These are phyloP conservation scores for Dufourea novaeangliae DNA, from an alignment of 1,140 invertebrate genomes.

Conservation along the genomic window DNA sequence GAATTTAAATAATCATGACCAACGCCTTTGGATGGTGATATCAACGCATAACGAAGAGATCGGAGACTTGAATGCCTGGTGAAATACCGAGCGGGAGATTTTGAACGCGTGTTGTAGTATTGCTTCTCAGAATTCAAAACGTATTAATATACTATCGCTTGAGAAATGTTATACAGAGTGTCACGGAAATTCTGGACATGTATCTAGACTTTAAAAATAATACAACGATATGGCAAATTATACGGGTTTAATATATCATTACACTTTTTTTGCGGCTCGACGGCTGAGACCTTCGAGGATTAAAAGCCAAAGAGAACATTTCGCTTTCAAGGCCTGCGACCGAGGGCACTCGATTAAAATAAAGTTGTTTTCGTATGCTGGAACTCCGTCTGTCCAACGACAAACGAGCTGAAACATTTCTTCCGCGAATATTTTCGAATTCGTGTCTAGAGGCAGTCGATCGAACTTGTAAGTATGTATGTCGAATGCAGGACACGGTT, in stretches of 20 bases:
- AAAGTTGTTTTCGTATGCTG: slow-evolving; percentile 15
- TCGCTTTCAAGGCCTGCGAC: not conserved
- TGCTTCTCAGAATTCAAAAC: not conserved
- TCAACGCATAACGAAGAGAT: not conserved
- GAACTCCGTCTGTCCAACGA: too few relatives aligned
- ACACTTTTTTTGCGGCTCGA: not conserved
- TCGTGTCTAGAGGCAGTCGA: not conserved
- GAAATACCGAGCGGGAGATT: not conserved
- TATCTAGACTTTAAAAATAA: not conserved
- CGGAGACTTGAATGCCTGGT: not conserved
- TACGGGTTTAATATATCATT: not conserved
- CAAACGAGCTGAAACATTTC: not conserved
- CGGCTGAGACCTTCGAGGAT: not conserved
- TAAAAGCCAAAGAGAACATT: not conserved
- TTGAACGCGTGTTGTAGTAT: not conserved
- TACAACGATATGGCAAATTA: not conserved
- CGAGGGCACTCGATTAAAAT: not conserved
- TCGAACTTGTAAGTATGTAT: slow-evolving; percentile 48
- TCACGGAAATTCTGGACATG: not conserved
- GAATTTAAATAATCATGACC: too few relatives aligned
- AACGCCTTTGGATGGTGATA: too few relatives aligned
- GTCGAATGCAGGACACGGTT: slow-evolving; percentile 40
- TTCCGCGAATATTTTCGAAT: not conserved
- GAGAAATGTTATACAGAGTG: not conserved
- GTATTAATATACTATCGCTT: not conserved